phyloP scores from a whole-genome alignment of 2,888 invertebrate species.

The Polymixis flavicincta region DNA sequence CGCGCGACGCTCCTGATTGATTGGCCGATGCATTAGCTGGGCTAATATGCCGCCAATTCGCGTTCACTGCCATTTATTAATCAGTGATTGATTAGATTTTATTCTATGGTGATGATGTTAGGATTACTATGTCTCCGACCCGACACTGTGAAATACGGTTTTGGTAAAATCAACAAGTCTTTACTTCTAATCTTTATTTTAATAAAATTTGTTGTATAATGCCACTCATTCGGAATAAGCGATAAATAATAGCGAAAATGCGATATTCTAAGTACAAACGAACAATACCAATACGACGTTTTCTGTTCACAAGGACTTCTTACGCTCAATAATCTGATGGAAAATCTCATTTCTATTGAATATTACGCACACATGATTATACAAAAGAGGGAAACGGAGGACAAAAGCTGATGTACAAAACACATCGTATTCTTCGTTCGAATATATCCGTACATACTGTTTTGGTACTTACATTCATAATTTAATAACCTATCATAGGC shows the following conservation, averaged over 20 bases:
- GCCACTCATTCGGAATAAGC: background rate
- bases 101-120: slow-evolving; percentile 12
- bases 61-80: slow-evolving; percentile 33
- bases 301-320: background rate
- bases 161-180: background rate
- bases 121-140: background rate
- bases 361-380: background rate
- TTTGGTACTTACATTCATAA: too few relatives aligned
- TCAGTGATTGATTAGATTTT: slow-evolving; percentile 49
- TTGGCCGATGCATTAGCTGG: slow-evolving; percentile 56
- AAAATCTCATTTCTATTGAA: background rate
- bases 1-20: slow-evolving; percentile 55
- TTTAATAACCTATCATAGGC: background rate
- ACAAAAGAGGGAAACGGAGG: background rate
- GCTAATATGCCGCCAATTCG: slow-evolving; percentile 42
- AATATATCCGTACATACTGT: background rate
- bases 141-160: background rate
- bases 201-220: background rate
- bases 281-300: too few relatives aligned
- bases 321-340: background rate
- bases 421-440: background rate
- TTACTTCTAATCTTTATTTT: background rate
- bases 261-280: background rate
- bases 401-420: background rate
- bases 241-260: background rate